Percentiles rank a stretch among this genome's conserved stretches.
phyloP scores from a whole-genome alignment of 2,113 vertebrate species.

The Dipodomys spectabilis region DNA sequence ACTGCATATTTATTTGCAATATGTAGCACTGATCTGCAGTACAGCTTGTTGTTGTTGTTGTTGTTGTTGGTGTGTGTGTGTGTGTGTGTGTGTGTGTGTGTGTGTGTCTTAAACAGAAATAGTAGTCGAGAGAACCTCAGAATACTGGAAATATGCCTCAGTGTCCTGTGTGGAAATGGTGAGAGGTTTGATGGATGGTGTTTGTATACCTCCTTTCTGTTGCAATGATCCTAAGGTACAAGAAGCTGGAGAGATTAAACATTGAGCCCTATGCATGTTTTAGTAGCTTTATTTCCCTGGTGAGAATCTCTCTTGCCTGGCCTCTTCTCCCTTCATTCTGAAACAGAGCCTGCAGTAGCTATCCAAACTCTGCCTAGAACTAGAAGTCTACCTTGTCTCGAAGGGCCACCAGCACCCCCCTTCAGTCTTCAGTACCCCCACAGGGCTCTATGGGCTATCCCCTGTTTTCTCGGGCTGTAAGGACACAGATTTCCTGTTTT shows the following conservation, averaged over 20 bases:
- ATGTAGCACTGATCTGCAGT: conserved; percentile 34
- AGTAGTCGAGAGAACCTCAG: conserved; percentile 36
- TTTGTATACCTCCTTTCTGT: not conserved
- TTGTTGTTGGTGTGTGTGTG: not conserved
- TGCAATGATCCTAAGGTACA: not conserved
- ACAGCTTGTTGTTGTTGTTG: not conserved
- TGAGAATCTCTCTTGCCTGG: not conserved
- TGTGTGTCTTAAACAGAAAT: conserved; percentile 38
- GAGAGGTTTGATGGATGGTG: not conserved
- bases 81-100: not conserved
- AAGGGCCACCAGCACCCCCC: not conserved
- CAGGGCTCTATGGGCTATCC: not conserved
- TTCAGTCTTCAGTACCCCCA: conserved; percentile 43
- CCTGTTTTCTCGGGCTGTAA: not conserved
- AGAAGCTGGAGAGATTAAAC: conserved; percentile 77
- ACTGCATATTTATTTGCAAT: not conserved
- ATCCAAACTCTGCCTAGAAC: not conserved
- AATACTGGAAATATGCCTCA: not conserved
- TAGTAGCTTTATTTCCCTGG: conserved; percentile 75
- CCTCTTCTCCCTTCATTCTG: not conserved
- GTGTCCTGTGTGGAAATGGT: conserved; percentile 35
- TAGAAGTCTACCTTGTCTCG: not conserved
- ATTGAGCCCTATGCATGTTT: conserved; percentile 60
- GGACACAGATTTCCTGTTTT: conserved; percentile 23
- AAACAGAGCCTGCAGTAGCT: not conserved